phyloP scores from a whole-genome alignment of 1,140 invertebrate species.

The Drosophila cardini region DNA sequence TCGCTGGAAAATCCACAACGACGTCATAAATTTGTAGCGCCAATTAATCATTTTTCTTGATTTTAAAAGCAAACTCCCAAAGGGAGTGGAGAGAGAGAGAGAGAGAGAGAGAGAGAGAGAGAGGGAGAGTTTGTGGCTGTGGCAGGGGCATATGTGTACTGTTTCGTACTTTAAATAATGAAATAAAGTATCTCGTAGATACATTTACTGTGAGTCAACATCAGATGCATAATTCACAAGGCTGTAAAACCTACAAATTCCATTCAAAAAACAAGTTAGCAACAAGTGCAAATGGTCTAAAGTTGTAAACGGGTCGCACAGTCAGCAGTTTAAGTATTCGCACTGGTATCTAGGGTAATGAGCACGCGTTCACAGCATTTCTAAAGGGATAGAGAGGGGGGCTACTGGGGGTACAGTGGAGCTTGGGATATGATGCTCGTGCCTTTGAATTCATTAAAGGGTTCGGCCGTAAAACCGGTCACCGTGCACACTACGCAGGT shows the following conservation, averaged over 20 bases:
- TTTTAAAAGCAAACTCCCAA: slow-evolving; percentile 14
- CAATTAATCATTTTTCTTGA: slow-evolving; percentile 72
- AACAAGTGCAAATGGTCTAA: slow-evolving; percentile 59
- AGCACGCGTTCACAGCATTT: slow-evolving; percentile 39
- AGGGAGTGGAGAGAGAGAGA: neutral
- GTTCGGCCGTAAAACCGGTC: slow-evolving; percentile 57
- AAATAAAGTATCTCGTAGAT: slow-evolving; percentile 63
- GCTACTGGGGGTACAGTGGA: too few species aligned
- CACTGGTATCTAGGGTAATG: slow-evolving; percentile 69
- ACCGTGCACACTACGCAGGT: slow-evolving; percentile 10
- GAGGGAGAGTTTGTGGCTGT: neutral
- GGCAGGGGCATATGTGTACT: slow-evolving; percentile 22
- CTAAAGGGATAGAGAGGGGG: slow-evolving; percentile 1
- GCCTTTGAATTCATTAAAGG: slow-evolving; percentile 74
- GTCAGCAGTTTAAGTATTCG: slow-evolving; percentile 48
- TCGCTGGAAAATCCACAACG: slow-evolving; percentile 49
- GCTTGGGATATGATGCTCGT: slow-evolving; percentile 33
- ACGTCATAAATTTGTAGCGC: slow-evolving; percentile 82
- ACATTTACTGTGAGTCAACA: slow-evolving; percentile 43
- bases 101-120: neutral
- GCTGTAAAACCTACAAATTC: slow-evolving; percentile 59
- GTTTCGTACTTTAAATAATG: slow-evolving; percentile 69
- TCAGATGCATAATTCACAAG: slow-evolving; percentile 31
- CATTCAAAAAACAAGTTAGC: slow-evolving; percentile 52
- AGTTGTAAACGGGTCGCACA: slow-evolving; percentile 35